Evolutionary conservation across 2,113 vertebrate species (phyloP), one percentile per base, ranked within the genome.

Genomic region (Bos indicus): DNA sequence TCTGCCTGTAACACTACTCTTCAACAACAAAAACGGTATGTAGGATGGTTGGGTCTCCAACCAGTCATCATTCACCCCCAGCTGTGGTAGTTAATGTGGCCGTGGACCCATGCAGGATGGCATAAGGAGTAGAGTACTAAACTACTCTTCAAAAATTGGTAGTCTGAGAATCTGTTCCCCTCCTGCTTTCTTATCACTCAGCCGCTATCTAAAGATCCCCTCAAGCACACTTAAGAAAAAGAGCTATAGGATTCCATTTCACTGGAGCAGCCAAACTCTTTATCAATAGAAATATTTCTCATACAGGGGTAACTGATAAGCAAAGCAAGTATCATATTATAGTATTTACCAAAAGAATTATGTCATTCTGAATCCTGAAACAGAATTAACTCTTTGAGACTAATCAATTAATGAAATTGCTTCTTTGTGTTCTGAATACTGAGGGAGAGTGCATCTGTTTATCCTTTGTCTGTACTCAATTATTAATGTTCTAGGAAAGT

Each of bases 21-120:
- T 87, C 99, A 99, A 98, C 99, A 99, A 78, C 99, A 99, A 97
- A 99, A 99, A 98, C 98, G 99, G 99, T 99, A 97, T 97, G 98
- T 94, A 23, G 25, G 26, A 19, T 16, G 43, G 12, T 43, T 74
- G 80, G 57, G 54, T 3, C 17, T 71, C 57, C 46, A 21, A 21
- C 30, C 40, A 71, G 56, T 67, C 46, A 16, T 74, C 19, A 33
- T 94, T 92, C 30, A 16, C 94, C 48, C 26, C 25, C 26, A 78
- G 0, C 40, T 94, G 28, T 81, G 43, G 15, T 51, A n/a, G 67
- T 25, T 62, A 19, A 40, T 14, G 5, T 84, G 26, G 28, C 11
- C 59, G 0, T 80, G 71, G 40, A 59, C 84, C 85, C 16, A 30
- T 77, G 59, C 16, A 15, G 60, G 67, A 16, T 87, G 82, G 43